These are phyloP conservation scores for Alaudala cheleensis DNA, from an alignment of 2,113 vertebrate genomes.

Conservation along the genomic window DNA sequence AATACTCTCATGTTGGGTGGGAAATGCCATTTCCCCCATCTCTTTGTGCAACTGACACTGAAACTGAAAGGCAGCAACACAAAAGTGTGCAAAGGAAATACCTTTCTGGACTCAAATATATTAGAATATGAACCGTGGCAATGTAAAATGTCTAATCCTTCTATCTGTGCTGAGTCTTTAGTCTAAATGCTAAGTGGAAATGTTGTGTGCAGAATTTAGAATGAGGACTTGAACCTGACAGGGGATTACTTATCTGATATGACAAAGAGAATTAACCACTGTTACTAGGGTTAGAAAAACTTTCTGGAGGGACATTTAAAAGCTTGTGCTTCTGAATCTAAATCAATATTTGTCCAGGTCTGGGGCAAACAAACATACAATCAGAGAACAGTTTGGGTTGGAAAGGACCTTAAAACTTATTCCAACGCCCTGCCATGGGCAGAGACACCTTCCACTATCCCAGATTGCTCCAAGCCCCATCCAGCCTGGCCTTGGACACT, in stretches of 20 bases:
- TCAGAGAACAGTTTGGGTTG: not conserved
- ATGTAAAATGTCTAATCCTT: not conserved
- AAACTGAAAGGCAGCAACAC: not conserved
- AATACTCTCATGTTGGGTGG: fast-evolving
- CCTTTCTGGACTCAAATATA: not conserved
- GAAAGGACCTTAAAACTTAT: not conserved
- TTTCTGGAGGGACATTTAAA: not conserved
- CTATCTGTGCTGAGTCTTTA: not conserved
- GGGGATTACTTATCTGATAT: not conserved
- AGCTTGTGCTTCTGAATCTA: not conserved
- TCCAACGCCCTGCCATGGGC: fast-evolving
- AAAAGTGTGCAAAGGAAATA: not conserved
- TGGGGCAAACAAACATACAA: not conserved
- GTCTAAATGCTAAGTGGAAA: not conserved
- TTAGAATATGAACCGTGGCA: not conserved
- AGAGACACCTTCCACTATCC: fast-evolving
- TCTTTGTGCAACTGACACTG: not conserved
- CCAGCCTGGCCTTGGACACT: not conserved
- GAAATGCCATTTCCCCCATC: not conserved
- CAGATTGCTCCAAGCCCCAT: not conserved
- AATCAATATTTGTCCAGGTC: not conserved
- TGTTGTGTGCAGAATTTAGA: not conserved
- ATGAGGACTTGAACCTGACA: not conserved
- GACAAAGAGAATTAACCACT: not conserved
- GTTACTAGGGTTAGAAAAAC: not conserved